phyloP scores from a whole-genome alignment of 2,113 vertebrate species.

The Neomonachus schauinslandi region DNA sequence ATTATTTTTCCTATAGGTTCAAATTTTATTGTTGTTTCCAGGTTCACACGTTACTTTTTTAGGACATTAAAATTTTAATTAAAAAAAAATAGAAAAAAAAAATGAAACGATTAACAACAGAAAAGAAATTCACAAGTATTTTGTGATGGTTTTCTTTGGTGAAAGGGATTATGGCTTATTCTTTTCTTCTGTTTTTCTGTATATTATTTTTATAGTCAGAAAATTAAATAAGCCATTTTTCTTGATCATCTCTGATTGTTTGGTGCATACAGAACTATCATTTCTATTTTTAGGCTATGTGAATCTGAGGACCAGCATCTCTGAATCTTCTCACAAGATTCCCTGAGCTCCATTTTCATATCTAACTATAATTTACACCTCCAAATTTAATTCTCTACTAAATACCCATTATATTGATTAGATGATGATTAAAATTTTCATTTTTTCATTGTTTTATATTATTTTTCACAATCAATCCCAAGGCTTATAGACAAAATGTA shows the following conservation, averaged over 20 bases:
- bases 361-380: background rate
- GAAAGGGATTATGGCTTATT: background rate
- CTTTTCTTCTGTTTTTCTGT: background rate
- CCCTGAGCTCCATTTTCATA: background rate
- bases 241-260: background rate
- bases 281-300: background rate
- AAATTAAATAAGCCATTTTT: background rate
- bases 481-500: background rate
- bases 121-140: background rate
- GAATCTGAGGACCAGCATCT: background rate
- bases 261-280: background rate
- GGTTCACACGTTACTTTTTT: background rate
- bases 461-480: constrained; percentile 29
- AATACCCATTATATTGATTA: constrained; percentile 15
- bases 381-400: constrained; percentile 3
- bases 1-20: background rate
- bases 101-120: background rate
- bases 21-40: background rate
- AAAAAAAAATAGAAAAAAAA: background rate
- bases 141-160: background rate
- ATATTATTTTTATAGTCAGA: background rate
- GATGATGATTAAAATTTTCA: background rate
- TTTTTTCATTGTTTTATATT: background rate
- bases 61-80: background rate
- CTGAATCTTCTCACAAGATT: background rate